Conservation (phyloP, 2,797 vertebrate genomes). For the Acridotheres tristis region DNA sequence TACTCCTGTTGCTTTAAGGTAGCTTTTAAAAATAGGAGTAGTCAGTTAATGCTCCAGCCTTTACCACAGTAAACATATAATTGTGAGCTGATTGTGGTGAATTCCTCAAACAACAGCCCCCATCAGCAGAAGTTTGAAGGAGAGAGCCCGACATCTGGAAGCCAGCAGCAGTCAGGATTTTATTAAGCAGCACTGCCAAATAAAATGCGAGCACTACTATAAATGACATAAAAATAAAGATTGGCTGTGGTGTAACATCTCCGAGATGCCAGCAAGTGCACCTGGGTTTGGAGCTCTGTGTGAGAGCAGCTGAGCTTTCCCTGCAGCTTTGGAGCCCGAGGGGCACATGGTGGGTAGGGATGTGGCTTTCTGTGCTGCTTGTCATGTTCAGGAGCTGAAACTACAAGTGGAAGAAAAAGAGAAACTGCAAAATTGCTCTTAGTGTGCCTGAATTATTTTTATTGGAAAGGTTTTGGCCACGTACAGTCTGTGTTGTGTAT, state of each 20-base stretch:
- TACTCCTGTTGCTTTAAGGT: constrained; percentile 5
- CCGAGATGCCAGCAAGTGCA: rapidly evolving
- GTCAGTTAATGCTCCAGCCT: not conserved
- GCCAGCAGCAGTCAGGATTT: constrained; percentile 6
- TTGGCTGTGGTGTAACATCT: not conserved
- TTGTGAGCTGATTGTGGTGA: constrained; percentile 1
- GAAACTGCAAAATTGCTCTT: not conserved
- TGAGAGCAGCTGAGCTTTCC: not conserved
- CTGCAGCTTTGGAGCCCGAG: not conserved
- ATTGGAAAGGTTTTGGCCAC: not conserved
- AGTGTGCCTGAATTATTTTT: not conserved
- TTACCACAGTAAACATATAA: not conserved
- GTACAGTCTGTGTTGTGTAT: not conserved
- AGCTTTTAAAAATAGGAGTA: constrained; percentile 2
- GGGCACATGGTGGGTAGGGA: rapidly evolving
- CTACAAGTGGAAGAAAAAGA: not conserved
- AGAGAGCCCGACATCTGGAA: constrained; percentile 13
- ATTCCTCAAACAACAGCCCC: not conserved
- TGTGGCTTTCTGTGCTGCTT: not conserved
- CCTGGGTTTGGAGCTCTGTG: not conserved
- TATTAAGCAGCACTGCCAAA: not conserved
- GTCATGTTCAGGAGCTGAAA: not conserved
- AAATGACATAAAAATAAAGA: not conserved
- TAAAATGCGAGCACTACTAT: not conserved
- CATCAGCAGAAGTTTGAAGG: not conserved